phyloP scores from a whole-genome alignment of 2,888 invertebrate species.

The Urechis unicinctus region DNA sequence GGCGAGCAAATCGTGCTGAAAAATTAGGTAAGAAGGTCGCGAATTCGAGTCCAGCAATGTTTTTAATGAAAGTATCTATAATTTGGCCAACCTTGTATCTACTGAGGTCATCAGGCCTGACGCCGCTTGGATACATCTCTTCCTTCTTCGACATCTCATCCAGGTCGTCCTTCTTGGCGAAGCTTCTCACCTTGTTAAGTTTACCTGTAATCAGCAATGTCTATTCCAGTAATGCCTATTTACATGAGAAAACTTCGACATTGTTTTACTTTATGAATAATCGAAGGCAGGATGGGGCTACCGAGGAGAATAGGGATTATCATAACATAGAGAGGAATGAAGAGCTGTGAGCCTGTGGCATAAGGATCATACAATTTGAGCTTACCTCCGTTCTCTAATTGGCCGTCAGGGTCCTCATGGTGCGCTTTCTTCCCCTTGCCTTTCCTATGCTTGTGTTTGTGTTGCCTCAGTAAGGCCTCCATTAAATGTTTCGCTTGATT shows the following conservation, averaged over 20 bases:
- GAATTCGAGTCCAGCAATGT: too few relatives aligned
- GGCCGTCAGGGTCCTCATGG: too few relatives aligned
- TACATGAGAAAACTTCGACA: background rate
- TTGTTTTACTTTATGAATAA: background rate
- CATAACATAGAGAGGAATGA: too few relatives aligned
- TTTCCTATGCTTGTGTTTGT: conserved; percentile 22
- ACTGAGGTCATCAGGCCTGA: background rate
- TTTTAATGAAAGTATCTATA: too few relatives aligned
- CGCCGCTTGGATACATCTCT: background rate
- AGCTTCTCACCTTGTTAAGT: background rate
- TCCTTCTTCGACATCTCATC: background rate
- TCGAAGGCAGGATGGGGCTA: background rate
- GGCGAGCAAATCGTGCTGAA: too few relatives aligned
- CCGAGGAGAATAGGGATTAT: background rate
- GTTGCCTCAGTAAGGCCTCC: conserved; percentile 12
- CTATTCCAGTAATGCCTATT: too few relatives aligned
- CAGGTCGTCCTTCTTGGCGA: background rate
- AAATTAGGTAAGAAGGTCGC: too few relatives aligned
- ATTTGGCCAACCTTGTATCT: background rate
- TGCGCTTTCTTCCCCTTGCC: background rate
- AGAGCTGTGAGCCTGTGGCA: too few relatives aligned
- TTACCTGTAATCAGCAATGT: background rate
- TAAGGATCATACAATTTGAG: too few relatives aligned
- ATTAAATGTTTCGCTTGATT: background rate
- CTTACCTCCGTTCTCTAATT: too few relatives aligned